Conservation (phyloP, 2,797 vertebrate species). For the Ammospiza maritima region DNA sequence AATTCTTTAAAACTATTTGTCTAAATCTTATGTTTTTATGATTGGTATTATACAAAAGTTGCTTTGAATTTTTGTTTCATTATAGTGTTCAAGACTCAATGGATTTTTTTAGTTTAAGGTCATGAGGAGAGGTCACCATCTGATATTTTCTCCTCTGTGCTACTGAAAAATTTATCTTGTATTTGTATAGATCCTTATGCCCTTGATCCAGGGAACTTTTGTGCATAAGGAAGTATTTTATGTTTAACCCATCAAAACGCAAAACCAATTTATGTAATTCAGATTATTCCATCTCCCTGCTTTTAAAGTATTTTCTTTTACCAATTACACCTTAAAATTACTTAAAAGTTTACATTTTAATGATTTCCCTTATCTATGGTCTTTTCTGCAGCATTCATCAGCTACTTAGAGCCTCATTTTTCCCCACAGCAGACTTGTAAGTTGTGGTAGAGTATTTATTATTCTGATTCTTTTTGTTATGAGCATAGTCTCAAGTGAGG, state of each 20-base stretch:
- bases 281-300: not conserved
- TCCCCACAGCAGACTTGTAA: not conserved
- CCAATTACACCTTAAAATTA: not conserved
- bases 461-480: not conserved
- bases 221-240: not conserved
- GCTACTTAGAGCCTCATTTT: not conserved
- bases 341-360: not conserved
- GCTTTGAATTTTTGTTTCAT: not conserved
- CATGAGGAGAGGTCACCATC: not conserved
- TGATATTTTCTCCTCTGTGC: not conserved
- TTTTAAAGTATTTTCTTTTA: not conserved
- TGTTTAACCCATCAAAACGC: not conserved
- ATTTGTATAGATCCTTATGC: not conserved
- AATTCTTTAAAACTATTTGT: not conserved
- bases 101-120: not conserved
- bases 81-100: not conserved
- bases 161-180: not conserved
- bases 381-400: not conserved
- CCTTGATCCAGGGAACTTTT: not conserved
- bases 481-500: not conserved
- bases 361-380: not conserved
- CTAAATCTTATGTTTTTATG: not conserved
- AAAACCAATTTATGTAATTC: not conserved
- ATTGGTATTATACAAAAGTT: not conserved
- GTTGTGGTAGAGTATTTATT: not conserved